phyloP scores from a whole-genome alignment of 2,797 vertebrate genomes.

The Cyprinodon diabolis region DNA sequence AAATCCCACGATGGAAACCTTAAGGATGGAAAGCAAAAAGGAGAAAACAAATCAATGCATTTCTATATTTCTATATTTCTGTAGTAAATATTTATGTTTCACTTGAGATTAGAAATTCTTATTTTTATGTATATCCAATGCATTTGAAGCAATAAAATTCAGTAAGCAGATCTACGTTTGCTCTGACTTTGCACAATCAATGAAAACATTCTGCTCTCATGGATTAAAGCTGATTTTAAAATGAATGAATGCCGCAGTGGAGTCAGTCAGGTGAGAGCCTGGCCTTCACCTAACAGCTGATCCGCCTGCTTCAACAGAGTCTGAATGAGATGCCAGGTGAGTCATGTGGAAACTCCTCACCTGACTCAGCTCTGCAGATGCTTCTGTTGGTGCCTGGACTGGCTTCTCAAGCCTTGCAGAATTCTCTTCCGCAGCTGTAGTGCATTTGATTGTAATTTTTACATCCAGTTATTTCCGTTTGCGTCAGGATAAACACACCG shows the following conservation, averaged over 20 bases:
- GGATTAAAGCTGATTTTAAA: slow-evolving; percentile 45
- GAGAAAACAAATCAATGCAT: no score
- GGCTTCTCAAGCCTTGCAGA: no score
- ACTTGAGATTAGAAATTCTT: background rate
- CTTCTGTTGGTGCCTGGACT: background rate
- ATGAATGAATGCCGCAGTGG: slow-evolving; percentile 45
- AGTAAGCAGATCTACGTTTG: background rate
- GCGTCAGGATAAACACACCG: background rate
- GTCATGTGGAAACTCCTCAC: background rate
- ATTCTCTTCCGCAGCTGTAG: background rate
- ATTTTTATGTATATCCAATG: background rate
- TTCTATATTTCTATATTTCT: no score
- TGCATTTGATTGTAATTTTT: background rate
- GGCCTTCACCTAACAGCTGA: slow-evolving; percentile 18
- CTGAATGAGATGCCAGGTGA: background rate
- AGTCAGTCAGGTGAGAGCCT: slow-evolving; percentile 25
- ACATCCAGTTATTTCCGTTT: background rate
- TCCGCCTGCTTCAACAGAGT: background rate
- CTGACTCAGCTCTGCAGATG: background rate
- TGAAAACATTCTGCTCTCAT: slow-evolving; percentile 16
- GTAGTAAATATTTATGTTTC: background rate
- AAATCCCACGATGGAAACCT: no score
- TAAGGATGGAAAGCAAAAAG: no score
- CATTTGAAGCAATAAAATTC: no score
- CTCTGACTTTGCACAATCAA: background rate